phyloP scores from a whole-genome alignment of 2,797 vertebrate genomes.

The Tragopan temminckii region DNA sequence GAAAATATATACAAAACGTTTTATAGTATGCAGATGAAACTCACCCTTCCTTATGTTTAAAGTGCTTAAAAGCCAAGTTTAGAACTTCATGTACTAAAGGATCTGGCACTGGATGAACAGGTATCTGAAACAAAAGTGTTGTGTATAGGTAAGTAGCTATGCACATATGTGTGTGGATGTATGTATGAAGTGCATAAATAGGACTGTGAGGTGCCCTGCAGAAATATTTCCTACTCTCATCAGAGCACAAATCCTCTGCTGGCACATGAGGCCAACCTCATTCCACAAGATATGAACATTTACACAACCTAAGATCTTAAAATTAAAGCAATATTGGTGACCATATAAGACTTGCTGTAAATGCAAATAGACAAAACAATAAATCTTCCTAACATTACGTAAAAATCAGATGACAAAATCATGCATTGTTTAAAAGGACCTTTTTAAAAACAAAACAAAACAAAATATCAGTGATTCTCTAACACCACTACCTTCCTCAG shows the following conservation, averaged over 20 bases:
- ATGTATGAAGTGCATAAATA: background rate
- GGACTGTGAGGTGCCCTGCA: background rate
- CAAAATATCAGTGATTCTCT: background rate
- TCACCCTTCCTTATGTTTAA: slow-evolving; percentile 99
- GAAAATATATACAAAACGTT: background rate
- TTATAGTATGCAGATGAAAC: background rate
- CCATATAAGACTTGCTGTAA: background rate
- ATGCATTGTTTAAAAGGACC: background rate
- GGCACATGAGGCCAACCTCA: background rate
- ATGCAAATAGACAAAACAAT: background rate
- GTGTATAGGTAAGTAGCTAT: background rate
- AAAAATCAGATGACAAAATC: background rate
- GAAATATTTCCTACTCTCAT: background rate
- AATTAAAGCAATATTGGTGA: background rate
- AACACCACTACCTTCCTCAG: background rate
- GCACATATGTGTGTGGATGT: background rate
- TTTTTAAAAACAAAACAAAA: background rate
- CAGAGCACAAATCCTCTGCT: background rate
- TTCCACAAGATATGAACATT: background rate
- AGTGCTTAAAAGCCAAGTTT: slow-evolving; percentile 99
- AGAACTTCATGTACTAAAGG: slow-evolving; percentile 99
- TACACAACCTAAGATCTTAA: background rate
- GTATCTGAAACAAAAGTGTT: slow-evolving; percentile 87
- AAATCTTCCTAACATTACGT: background rate
- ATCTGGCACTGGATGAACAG: slow-evolving; percentile 99